phyloP scores from a whole-genome alignment of 1,140 invertebrate species.

The Drosophila biarmipes region DNA sequence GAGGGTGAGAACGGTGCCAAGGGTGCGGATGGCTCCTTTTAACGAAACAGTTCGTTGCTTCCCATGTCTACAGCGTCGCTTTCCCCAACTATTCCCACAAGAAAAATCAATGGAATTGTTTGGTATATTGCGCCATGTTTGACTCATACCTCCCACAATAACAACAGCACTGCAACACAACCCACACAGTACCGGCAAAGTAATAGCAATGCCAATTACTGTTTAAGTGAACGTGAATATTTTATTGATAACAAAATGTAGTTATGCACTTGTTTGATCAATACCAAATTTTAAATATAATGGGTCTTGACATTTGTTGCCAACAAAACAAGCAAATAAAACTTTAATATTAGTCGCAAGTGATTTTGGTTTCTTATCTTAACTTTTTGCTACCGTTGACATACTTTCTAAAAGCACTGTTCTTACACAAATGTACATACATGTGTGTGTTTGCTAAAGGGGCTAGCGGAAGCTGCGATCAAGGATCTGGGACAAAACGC shows the following conservation, averaged over 20 bases:
- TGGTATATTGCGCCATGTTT: conserved; percentile 67
- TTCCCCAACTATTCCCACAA: conserved; percentile 71
- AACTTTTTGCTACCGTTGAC: too few species aligned
- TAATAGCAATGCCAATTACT: background rate
- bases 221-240: too few species aligned
- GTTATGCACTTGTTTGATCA: too few species aligned
- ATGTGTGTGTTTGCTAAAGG: conserved; percentile 9
- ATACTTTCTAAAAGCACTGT: too few species aligned
- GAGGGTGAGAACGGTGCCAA: conserved; percentile 13
- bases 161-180: background rate
- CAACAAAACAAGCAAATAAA: too few species aligned
- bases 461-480: conserved; percentile 5
- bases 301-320: too few species aligned
- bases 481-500: conserved; percentile 19
- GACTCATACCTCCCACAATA: conserved; percentile 4
- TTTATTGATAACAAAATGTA: too few species aligned
- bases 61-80: conserved; percentile 54
- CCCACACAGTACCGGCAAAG: conserved; percentile 6
- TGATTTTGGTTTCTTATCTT: background rate
- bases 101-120: conserved; percentile 83
- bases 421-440: too few species aligned
- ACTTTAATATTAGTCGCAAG: too few species aligned
- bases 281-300: too few species aligned
- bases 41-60: conserved; percentile 45
- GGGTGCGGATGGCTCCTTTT: conserved; percentile 22